Percentiles rank a stretch among this genome's conserved stretches.
Conservation (phyloP, 2,888 invertebrate species). For the Sceliomorpha sp. region DNA sequence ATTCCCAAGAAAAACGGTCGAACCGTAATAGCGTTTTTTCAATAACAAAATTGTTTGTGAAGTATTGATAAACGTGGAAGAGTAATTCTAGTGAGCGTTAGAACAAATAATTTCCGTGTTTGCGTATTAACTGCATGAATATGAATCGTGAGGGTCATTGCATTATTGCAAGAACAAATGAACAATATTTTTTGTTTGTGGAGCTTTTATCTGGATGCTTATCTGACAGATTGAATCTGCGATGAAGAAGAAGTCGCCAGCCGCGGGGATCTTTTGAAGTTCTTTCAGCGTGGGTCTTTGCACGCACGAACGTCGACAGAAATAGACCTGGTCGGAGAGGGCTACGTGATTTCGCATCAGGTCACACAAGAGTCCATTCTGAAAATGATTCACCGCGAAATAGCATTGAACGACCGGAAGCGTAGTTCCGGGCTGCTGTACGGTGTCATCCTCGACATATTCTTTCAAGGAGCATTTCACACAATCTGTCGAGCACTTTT, state of each 20-base stretch:
- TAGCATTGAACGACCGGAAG: conserved; percentile 53
- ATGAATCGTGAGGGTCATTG: too few species aligned
- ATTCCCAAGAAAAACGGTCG: too few species aligned
- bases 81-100: too few species aligned
- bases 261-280: conserved; percentile 15
- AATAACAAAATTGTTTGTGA: too few species aligned
- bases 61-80: too few species aligned
- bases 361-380: conserved; percentile 47
- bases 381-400: conserved; percentile 56
- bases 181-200: too few species aligned
- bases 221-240: not conserved
- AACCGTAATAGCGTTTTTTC: too few species aligned
- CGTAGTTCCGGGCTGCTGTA: conserved; percentile 44
- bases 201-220: too few species aligned
- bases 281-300: conserved; percentile 34
- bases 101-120: too few species aligned
- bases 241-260: conserved; percentile 13
- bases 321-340: conserved; percentile 52
- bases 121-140: too few species aligned
- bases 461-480: conserved; percentile 32
- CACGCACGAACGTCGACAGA: conserved; percentile 37
- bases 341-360: conserved; percentile 51
- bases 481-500: conserved; percentile 25
- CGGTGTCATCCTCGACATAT: conserved; percentile 33
- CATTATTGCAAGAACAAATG: too few species aligned